These are phyloP conservation scores for Nipponia nippon DNA, from an alignment of 2,113 vertebrate genomes.

Conservation along the genomic window DNA sequence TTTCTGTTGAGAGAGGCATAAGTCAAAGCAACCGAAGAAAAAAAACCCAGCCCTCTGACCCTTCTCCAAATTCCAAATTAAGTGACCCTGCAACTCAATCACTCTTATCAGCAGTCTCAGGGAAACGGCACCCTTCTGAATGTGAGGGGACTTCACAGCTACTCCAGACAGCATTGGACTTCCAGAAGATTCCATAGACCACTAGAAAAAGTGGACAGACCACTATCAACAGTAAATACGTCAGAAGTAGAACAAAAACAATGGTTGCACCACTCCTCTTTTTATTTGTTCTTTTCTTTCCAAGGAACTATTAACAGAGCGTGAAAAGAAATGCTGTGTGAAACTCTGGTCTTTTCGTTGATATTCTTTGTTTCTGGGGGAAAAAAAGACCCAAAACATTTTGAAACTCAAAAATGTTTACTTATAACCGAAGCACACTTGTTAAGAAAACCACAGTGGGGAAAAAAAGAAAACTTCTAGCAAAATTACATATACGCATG, in stretches of 20 bases:
- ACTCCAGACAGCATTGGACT: neutral
- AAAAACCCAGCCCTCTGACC: neutral
- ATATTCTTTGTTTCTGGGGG: neutral
- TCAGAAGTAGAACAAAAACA: neutral
- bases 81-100: neutral
- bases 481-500: rapidly evolving
- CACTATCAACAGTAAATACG: neutral
- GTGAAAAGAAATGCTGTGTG: neutral
- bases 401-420: neutral
- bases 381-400: neutral
- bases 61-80: neutral
- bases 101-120: neutral
- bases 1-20: constrained; percentile 3
- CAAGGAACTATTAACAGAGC: neutral
- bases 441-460: neutral
- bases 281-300: neutral
- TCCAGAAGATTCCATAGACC: neutral
- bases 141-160: neutral
- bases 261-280: neutral
- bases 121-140: neutral
- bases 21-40: neutral
- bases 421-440: neutral
- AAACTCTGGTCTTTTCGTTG: neutral
- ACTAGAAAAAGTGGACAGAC: neutral
- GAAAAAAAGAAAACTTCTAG: neutral